Evolutionary conservation across 2,113 vertebrate genomes (phyloP), one percentile per base, ranked within the genome.

Genomic region (Picathartes gymnocephalus): DNA sequence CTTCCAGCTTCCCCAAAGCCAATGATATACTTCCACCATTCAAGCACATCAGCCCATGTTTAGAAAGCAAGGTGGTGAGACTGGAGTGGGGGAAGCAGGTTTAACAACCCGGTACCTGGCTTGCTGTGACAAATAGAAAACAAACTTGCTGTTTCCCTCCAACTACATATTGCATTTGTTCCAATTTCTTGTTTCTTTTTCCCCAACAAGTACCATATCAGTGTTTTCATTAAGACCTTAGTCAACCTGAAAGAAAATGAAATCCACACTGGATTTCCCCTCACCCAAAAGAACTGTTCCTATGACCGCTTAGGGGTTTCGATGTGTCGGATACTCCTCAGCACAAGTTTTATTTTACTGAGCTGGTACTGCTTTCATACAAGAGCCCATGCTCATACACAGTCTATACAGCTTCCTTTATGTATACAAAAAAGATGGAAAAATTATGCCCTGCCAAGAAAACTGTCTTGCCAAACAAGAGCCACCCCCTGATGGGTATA

Each of bases 371-470:
- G 39, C 23, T 72, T 85, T 90, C 24, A 35, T 30, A 25, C 30
- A 77, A 45, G 51, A 82, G 70, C 4, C 25, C 23, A 5, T 73
- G 39, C 33, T 81, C 57, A 61, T 21, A 66, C n/a, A 40, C 6
- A 91, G 53, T 21, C 53, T 47, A n/a, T 82, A 73, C 30, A 86
- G 21, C 45, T 86, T 88, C 54, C 25, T 58, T 83, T 44, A 83
- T 17, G 10, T 82, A 82, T 15, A 82, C 57, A 95, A 42, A 64
- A 61, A 86, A 87, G 90, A 93, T 35, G 76, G 79, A 83, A 88
- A 94, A 94, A 80, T 66, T 73, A 50, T 14, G 86, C 58, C 40
- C 35, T 73, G 93, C 90, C 81, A 88, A 90, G 71, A 93, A 94
- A 87, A 23, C 84, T 57, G 64, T 47, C 90, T 83, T 73, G 58